Evolutionary conservation across 2,888 invertebrate species (phyloP).

Genomic region (Ditula angustiorana): DNA sequence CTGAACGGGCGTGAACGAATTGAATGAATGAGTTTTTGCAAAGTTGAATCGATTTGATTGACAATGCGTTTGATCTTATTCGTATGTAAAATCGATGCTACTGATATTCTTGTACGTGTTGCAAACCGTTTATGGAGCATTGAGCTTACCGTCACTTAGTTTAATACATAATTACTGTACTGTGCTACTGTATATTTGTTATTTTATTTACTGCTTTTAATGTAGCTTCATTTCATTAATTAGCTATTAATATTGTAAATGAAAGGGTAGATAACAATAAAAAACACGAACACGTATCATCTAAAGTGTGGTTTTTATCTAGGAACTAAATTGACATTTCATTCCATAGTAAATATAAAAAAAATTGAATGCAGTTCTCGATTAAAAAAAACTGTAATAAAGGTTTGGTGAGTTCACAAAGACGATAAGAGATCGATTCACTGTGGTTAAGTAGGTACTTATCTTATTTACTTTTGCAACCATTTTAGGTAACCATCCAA

Average conservation of each 20-base stretch:
- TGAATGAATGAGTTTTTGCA: conserved; percentile 47
- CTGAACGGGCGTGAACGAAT: conserved; percentile 62
- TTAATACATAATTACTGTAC: background rate
- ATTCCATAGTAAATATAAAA: too few species aligned
- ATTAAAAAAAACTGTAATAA: too few species aligned
- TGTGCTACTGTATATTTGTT: background rate
- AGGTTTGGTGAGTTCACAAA: too few species aligned
- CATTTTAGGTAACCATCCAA: conserved; percentile 10
- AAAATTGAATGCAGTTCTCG: too few species aligned
- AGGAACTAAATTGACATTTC: too few species aligned
- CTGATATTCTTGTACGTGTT: conserved; percentile 28
- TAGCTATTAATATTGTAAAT: too few species aligned
- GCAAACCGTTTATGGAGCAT: conserved; percentile 10
- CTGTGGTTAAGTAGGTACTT: background rate
- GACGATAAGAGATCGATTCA: background rate
- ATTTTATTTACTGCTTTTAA: too few species aligned
- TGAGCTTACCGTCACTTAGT: conserved; percentile 1
- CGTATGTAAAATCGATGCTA: conserved; percentile 29
- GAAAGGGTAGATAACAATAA: too few species aligned
- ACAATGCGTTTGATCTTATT: conserved; percentile 30
- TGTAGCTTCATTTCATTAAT: too few species aligned
- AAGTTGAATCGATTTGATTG: conserved; percentile 30
- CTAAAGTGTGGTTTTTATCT: too few species aligned
- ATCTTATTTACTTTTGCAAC: conserved; percentile 10
- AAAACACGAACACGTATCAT: too few species aligned